phyloP scores from a whole-genome alignment of 2,888 invertebrate genomes.

The Volucella bombylans region DNA sequence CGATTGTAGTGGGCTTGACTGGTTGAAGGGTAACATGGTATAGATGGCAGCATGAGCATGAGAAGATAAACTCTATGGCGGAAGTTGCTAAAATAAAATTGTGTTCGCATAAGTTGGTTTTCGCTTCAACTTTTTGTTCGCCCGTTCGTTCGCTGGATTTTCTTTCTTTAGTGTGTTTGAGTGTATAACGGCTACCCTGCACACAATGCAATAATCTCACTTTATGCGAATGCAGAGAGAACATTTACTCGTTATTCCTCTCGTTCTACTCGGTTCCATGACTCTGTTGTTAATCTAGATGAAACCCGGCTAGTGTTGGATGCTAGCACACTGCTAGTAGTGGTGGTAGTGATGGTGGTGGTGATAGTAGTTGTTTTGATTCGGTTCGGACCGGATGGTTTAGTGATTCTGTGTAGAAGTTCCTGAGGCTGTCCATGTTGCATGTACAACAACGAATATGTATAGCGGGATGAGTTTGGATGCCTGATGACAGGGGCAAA shows the following conservation, averaged over 20 bases:
- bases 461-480: constrained; percentile 28
- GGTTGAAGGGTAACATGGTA: constrained; percentile 14
- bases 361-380: neutral
- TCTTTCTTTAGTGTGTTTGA: neutral
- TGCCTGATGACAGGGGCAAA: constrained; percentile 57
- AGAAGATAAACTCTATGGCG: constrained; percentile 69
- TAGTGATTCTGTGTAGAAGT: constrained; percentile 53
- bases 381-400: constrained; percentile 54
- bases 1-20: constrained; percentile 54
- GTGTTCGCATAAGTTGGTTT: constrained; percentile 73
- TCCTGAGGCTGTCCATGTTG: constrained; percentile 26
- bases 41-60: constrained; percentile 46
- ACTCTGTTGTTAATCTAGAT: constrained; percentile 71
- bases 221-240: constrained; percentile 43
- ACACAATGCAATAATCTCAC: constrained; percentile 61
- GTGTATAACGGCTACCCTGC: constrained; percentile 30
- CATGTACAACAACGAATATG: constrained; percentile 4
- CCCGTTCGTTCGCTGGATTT: constrained; percentile 24
- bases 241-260: constrained; percentile 30
- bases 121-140: constrained; percentile 67
- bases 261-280: constrained; percentile 58
- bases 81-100: constrained; percentile 74
- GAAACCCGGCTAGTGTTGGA: constrained; percentile 6
- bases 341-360: constrained; percentile 40
- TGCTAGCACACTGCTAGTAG: constrained; percentile 27